phyloP scores from a whole-genome alignment of 2,797 vertebrate genomes.

The Tokudaia muenninki region DNA sequence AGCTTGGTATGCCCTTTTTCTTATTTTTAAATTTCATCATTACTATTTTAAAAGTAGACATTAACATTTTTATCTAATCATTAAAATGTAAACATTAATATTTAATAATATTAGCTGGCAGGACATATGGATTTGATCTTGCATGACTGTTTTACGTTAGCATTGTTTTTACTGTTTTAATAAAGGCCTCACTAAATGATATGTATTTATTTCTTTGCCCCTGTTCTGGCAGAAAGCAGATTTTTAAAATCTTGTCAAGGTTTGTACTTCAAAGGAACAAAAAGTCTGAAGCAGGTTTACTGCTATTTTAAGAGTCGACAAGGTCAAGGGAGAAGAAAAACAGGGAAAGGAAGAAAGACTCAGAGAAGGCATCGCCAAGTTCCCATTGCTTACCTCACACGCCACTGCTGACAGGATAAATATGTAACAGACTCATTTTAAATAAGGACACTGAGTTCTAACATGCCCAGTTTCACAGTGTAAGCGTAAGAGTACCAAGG shows the following conservation, averaged over 20 bases:
- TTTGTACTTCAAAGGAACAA: neutral
- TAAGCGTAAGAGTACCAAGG: neutral
- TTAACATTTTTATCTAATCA: neutral
- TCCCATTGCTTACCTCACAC: neutral
- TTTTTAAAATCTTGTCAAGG: conserved; percentile 10
- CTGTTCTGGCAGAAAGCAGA: neutral
- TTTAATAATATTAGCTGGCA: neutral
- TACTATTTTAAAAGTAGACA: conserved; percentile 33
- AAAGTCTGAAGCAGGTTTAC: neutral
- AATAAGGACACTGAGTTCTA: neutral
- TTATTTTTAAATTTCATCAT: conserved; percentile 24
- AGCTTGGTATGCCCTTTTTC: neutral
- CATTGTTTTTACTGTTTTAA: conserved; percentile 48
- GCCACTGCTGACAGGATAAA: neutral
- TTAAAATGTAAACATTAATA: neutral
- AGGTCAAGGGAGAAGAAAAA: neutral
- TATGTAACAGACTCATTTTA: neutral
- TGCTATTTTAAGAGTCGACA: neutral
- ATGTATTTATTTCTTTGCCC: neutral
- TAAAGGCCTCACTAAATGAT: neutral
- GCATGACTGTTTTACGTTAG: neutral
- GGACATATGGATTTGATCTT: neutral
- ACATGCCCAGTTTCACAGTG: neutral
- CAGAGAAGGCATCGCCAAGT: neutral
- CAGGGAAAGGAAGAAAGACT: neutral